Evolutionary conservation across 2,888 invertebrate genomes (phyloP), one percentile per base, ranked within the genome.

Genomic region (Andrena marginata): DNA sequence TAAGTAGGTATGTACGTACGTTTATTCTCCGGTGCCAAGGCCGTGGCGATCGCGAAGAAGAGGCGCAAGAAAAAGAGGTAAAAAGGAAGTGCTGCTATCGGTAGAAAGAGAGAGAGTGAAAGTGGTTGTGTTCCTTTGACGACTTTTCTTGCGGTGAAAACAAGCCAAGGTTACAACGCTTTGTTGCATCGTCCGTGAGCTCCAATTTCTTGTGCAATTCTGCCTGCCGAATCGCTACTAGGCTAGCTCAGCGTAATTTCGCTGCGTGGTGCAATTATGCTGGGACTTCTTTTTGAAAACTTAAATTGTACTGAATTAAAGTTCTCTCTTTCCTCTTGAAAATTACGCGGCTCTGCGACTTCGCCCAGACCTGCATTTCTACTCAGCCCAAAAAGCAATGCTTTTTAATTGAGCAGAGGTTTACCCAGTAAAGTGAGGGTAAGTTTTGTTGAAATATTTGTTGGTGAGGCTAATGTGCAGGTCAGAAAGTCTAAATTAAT

Each of bases 111-210:
- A 62, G 85, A 89, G 85, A 89, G 89, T 83, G 89, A 89, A 87
- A 90, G 89, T 84, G 82, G 67, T 77, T 78, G 78, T 81, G 77
- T 74, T 77, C 82, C 84, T 87, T 84, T 85, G 87, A 87, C 77
- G 87, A 89, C 86, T 90, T 87, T 89, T 89, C 89, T 90, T 84
- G 56, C 64, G 71, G 77, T 76, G 84, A 86, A 85, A 87, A 88
- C 83, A 70, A 82, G 77, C 63, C 87, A 88, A 88, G 88, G 88
- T 88, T 88, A 84, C 70, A 70, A 77, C 73, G 79, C 75, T 89
- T 89, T 89, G 85, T 84, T 84, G 68, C 86, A 72, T 59, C 35
- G 67, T 56, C 60, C 71, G 70, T 78, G 67, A 64, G 67, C 71
- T 62, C 67, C 70, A 75, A 85, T 84, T 86, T 85, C 84, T 86